Base-by-base conservation (phyloP, 2,888 invertebrate species). In the Rotaria magnacalcarata region DNA sequence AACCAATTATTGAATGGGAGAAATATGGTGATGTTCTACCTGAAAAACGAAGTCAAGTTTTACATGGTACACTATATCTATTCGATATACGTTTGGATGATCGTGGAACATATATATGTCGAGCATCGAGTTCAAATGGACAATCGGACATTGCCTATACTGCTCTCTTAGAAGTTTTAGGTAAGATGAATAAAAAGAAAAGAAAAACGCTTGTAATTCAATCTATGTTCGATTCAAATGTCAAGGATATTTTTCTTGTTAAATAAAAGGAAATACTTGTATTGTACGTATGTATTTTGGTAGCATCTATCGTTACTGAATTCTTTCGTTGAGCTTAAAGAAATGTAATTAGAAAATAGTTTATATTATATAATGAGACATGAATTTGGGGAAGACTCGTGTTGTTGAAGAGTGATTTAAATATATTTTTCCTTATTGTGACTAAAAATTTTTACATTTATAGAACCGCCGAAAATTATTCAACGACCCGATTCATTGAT, bases 1-100 rank as follows among this genome's bases (percentile, higher is more conserved):
- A 95, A 6, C 96, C 97, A 0, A 95, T 95, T 1, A 95, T 97
- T 88, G 93, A 94, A 0, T 97, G 97, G 97, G 92, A 95, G 8
- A 96, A 96, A 90, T 92, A 92, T 88, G 95, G 95, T 21, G 89
- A 89, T 14, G 75, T 87, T 21, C 85, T 89, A n/a, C 88, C 89
- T 5, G 87, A 87, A 52, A 87, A 85, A 8, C 87, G 89, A n/a
- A 86, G 84, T 41, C 74, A 84, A 24, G 87, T 88, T 84, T 56
- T 85, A 56, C 84, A 87, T 74, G 88, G 88, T 85, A 90, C 89
- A 87, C 87, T 90, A 24, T 87, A 89, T 75, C 88, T 90, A 6
- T 87, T 88, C 43, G 88, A 89, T 85, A 88, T 90, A 50, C 88
- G 88, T 58, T 86, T 87, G 24, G 88, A 88, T 80, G 90, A 90